A percentile compares a stretch with the other conserved stretches of the same genome.
These are phyloP conservation scores for Lymantria dispar DNA, from an alignment of 2,888 invertebrate genomes.

Conservation along the genomic window DNA sequence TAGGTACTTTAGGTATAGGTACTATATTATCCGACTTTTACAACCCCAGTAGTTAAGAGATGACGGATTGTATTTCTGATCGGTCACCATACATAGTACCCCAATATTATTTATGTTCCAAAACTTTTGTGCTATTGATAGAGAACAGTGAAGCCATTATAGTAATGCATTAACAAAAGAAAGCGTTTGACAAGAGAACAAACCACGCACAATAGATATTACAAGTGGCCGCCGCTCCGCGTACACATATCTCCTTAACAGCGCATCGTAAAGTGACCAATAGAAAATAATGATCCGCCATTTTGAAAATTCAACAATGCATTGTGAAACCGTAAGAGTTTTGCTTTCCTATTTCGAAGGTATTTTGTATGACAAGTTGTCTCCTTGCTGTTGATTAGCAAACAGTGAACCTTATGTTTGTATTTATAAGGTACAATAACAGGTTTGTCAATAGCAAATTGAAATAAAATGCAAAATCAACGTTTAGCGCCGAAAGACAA, in stretches of 20 bases:
- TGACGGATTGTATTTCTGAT: no score
- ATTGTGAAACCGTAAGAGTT: slow-evolving; percentile 29
- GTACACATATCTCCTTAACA: slow-evolving; percentile 22
- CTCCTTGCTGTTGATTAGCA: not conserved
- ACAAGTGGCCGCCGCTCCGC: not conserved
- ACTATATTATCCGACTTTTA: no score
- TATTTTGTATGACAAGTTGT: slow-evolving; percentile 8
- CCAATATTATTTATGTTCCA: no score
- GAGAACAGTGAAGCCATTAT: not conserved
- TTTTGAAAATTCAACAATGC: slow-evolving; percentile 37
- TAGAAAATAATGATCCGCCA: slow-evolving; percentile 43
- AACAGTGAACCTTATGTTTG: not conserved
- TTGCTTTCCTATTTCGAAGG: slow-evolving; percentile 30
- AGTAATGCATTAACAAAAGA: slow-evolving; percentile 32
- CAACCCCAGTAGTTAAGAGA: no score
- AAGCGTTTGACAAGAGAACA: slow-evolving; percentile 25
- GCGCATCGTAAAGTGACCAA: slow-evolving; percentile 34
- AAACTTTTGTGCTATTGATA: no score
- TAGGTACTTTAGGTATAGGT: no score
- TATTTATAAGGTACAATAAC: not conserved
- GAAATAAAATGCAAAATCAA: slow-evolving; percentile 4
- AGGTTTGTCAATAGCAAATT: not conserved
- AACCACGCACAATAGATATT: slow-evolving; percentile 21
- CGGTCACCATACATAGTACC: no score
- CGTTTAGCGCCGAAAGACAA: slow-evolving; percentile 5